Evolutionary conservation across 1,140 invertebrate genomes (phyloP).

Genomic region (Brachionus sp.): DNA sequence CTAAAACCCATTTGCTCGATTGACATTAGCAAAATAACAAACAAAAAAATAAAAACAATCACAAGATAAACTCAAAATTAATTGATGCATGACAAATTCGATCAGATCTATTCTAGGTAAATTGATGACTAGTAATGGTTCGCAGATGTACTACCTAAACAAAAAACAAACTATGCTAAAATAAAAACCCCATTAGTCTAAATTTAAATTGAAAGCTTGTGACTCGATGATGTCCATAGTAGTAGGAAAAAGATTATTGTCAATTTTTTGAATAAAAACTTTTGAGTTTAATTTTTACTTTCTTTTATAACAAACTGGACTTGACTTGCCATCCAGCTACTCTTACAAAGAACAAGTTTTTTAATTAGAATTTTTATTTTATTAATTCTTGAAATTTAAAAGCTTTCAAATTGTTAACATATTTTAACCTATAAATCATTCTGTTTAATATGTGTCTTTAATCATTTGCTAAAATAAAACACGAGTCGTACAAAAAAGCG

Average conservation of each 20-base stretch:
- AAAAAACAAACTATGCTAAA: background rate
- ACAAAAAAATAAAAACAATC: background rate
- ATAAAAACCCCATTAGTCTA: background rate
- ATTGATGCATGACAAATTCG: conserved; percentile 6
- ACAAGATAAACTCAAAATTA: conserved; percentile 5
- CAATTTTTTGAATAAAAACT: background rate
- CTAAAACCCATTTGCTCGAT: background rate
- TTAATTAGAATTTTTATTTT: background rate
- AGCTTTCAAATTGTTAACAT: background rate
- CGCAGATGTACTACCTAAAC: background rate
- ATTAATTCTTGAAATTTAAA: conserved; percentile 1
- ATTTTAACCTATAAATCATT: conserved; percentile 5
- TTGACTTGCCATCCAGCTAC: background rate
- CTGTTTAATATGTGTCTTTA: conserved; percentile 9
- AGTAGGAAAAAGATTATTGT: background rate
- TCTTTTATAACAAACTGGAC: background rate
- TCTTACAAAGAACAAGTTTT: background rate
- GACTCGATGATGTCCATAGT: background rate
- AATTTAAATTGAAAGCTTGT: background rate
- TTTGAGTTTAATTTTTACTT: background rate
- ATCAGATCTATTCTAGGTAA: background rate
- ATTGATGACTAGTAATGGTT: background rate
- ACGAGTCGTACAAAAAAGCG: background rate
- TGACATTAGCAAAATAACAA: background rate
- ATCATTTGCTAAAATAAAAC: conserved; percentile 3